Evolutionary conservation across 2,888 invertebrate species (phyloP).

Genomic region (Drosophila rubida): DNA sequence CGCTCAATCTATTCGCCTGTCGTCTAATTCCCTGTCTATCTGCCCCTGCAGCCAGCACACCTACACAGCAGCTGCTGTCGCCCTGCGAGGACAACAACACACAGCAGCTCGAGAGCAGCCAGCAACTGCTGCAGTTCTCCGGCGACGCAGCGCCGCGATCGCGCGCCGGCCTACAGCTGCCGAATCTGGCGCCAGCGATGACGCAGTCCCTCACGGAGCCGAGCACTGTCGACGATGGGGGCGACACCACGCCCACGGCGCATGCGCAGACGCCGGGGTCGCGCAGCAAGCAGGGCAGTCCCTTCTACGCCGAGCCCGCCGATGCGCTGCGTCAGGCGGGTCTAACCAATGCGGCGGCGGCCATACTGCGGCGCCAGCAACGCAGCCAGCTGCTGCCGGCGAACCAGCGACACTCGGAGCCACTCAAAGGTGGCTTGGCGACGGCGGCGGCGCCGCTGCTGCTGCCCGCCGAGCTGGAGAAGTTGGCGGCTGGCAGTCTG

Average conservation of each 20-base stretch:
- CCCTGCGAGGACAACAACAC: conserved; percentile 79
- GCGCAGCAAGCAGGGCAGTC: conserved; percentile 90
- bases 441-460: conserved; percentile 87
- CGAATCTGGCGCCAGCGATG: conserved; percentile 59
- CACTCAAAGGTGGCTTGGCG: conserved; percentile 85
- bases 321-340: conserved; percentile 89
- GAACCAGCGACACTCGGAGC: conserved; percentile 88
- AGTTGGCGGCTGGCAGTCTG: conserved; percentile 84
- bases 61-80: conserved; percentile 86
- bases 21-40: background rate
- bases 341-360: conserved; percentile 74
- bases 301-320: conserved; percentile 95
- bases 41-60: conserved; percentile 85
- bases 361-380: conserved; percentile 83
- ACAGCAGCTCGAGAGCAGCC: conserved; percentile 61
- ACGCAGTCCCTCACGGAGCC: conserved; percentile 76
- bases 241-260: conserved; percentile 82
- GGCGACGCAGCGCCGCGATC: conserved; percentile 80
- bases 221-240: conserved; percentile 65
- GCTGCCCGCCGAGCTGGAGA: conserved; percentile 86
- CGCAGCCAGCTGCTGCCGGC: conserved; percentile 82
- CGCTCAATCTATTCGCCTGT: background rate
- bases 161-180: conserved; percentile 80
- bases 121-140: conserved; percentile 79
- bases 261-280: conserved; percentile 70